Base-by-base conservation (phyloP, 1,140 invertebrate genomes). In the Zaprionus gabonicus region DNA sequence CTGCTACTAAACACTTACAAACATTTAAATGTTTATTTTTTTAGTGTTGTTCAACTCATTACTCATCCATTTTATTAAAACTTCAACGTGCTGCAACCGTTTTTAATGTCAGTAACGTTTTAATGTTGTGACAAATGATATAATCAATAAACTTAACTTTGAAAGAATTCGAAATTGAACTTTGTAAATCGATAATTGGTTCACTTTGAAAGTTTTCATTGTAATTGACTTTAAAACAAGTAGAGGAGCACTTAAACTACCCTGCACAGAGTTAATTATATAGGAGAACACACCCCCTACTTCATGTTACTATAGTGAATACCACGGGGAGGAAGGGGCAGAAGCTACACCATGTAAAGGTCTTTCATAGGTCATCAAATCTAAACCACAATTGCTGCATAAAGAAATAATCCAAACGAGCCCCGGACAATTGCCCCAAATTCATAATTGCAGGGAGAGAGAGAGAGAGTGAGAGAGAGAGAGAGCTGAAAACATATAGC, bases 361-460 rank as follows among this genome's bases (percentile, higher is more conserved):
- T 63, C 58, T 34, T 80, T 77, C 20, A 31, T 63, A 41, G 49
- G 56, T 36, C 58, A 62, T 34, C 49, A 78, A 80, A 68, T 77
- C 66, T 57, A 59, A 80, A 73, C 56, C 59, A 41, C 77, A 69
- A 68, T 71, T 51, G 62, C 36, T 58, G 44, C 66, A 36, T 27
- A 69, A 51, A 58, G 56, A 53, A 75, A 65, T 60, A 68, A 84
- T 70, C 65, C 65, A 59, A 83, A 67, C 71, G 75, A 66, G 49
- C 67, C 65, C 60, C 57, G 31, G 74, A 78, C 84, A 87, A 88
- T 87, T 88, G 77, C 77, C 84, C 84, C 77, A 83, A 87, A 87
- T 88, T 80, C 73, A 67, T 87, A 88, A 88, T 88, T 87, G 83
- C 80, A 87, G 82, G 1, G 46, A 25, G 13, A 25, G 17, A 49